Evolutionary conservation across 2,113 vertebrate species (phyloP).

Genomic region (Recurvirostra avosetta): DNA sequence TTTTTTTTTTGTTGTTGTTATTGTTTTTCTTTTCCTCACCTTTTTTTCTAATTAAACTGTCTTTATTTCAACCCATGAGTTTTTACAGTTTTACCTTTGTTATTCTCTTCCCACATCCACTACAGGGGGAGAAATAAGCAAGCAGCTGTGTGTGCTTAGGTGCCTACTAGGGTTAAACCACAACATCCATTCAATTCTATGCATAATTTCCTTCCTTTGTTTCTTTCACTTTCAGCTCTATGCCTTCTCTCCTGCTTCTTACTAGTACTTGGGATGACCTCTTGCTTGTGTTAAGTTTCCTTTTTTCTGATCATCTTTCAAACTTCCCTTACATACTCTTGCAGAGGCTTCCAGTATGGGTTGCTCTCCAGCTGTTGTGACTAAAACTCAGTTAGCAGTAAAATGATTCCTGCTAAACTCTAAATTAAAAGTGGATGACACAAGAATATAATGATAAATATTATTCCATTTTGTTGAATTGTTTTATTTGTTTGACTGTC

Average conservation of each 20-base stretch:
- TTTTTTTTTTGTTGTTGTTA: background rate
- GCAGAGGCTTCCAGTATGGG: background rate
- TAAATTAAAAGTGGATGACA: background rate
- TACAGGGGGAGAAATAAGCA: rapidly evolving
- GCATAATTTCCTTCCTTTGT: background rate
- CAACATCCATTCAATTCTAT: background rate
- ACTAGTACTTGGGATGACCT: background rate
- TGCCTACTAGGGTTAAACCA: background rate
- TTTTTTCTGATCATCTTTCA: background rate
- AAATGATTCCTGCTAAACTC: background rate
- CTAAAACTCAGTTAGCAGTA: background rate
- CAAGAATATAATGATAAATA: background rate
- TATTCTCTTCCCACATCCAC: background rate
- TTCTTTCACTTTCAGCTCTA: background rate
- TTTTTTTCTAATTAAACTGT: background rate
- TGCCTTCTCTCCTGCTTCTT: background rate
- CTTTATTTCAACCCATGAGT: background rate
- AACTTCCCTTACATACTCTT: background rate
- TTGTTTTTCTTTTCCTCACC: rapidly evolving
- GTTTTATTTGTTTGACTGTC: background rate
- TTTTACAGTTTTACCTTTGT: background rate
- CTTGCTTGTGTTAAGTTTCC: background rate
- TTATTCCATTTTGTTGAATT: background rate
- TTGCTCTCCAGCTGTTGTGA: background rate
- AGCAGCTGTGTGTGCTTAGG: background rate